Base-by-base conservation (phyloP, 2,113 vertebrate genomes). In the Nesoenas mayeri region DNA sequence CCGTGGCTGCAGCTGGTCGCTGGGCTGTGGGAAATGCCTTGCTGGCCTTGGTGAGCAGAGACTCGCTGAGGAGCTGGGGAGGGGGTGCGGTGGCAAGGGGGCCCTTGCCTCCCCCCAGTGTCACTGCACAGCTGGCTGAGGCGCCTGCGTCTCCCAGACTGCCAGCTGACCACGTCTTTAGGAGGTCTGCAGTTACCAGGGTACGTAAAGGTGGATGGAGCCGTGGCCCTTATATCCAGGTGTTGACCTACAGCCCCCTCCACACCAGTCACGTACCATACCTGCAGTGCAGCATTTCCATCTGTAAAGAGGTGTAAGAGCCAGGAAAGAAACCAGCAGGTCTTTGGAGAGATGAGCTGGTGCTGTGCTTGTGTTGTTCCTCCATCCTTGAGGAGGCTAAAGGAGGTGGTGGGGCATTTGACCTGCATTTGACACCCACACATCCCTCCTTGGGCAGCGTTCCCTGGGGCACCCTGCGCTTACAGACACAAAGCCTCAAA, bases 171-270 rank as follows among this genome's bases (percentile, higher is more conserved):
- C 48, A 8, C 7, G 1, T 14, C 57, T 32, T 12, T 2, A 6
- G 78, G 34, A 80, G 32, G 32, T 18, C 29, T 42, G 67, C 44
- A 51, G 74, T 3, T 25, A 8, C 34, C 56, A 15, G 31, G 4
- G 1, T 0, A 0, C 1, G 26, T 10, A 5, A 12, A 65, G 18
- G 61, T 14, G 73, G 51, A 6, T 12, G 48, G 47, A 38, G 47
- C 14, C 0, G 1, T 70, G 42, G n/a, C n/a, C n/a, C n/a, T n/a
- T n/a, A n/a, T n/a, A n/a, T n/a, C n/a, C n/a, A n/a, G n/a, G n/a
- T n/a, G n/a, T n/a, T n/a, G n/a, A n/a, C n/a, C n/a, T n/a, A n/a
- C n/a, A n/a, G n/a, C n/a, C n/a, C n/a, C n/a, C n/a, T n/a, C n/a
- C n/a, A n/a, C n/a, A n/a, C n/a, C n/a, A n/a, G n/a, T n/a, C n/a